Base-by-base conservation (phyloP, 2,797 vertebrate genomes). In the Triplophysa yarkandensis region DNA sequence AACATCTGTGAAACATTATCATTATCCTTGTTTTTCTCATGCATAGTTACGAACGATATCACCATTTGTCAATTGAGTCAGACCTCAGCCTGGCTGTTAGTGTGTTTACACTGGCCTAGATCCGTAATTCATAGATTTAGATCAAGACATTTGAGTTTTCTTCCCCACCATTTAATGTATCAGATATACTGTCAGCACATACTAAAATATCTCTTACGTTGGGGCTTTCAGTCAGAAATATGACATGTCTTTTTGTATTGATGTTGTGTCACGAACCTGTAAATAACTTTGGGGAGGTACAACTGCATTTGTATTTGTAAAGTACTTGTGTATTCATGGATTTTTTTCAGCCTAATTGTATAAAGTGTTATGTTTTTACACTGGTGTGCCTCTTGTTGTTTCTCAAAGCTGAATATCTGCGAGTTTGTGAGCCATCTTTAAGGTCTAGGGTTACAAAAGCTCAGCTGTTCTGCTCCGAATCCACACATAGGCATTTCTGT, bases 291-390 rank as follows among this genome's bases (percentile, higher is more conserved):
- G 17, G 43, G 3, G 10, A 17, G 83, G 88, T 87, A 85, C 76
- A 76, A 81, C 80, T 4, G 88, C 91, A 90, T 95, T 95, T 94
- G 94, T 95, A 95, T 92, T 92, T 93, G 93, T 93, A 92, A 91
- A 90, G 92, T 94, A 95, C 94, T 94, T 62, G 91, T 93, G 94
- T 93, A 93, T 91, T 93, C 91, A 91, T 92, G 92, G 88, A 89
- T 87, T 91, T 93, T 94, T 93, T 92, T 87, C 91, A 91, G 91
- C 92, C 92, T 91, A 90, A 91, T 92, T 95, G 93, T 94, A 95
- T 96, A 96, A 96, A 96, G 89, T 94, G 93, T 94, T 95, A 92
- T 94, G 92, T 94, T 96, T 96, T 95, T 94, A 92, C 94, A 91
- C 85, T 89, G 85, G 85, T 81, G 67, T 79, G 87, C 82, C 80